Percentiles rank a stretch among this genome's conserved stretches.
These are phyloP conservation scores for Chlorospingus semifuscus DNA, from an alignment of 2,797 vertebrate genomes.

Conservation along the genomic window DNA sequence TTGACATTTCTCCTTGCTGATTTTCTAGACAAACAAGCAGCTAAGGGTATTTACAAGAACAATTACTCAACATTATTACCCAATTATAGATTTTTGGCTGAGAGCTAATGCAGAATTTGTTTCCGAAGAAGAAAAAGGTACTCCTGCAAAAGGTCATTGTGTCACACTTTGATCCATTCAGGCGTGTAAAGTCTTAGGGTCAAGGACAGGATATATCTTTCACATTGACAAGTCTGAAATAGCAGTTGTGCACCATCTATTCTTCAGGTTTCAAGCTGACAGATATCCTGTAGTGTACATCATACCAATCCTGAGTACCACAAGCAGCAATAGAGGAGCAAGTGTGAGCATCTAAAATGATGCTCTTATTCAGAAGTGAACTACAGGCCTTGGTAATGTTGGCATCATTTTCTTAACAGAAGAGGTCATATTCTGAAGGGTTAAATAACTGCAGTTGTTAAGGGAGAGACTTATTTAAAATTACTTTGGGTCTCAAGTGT, in stretches of 20 bases:
- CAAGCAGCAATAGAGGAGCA: neutral
- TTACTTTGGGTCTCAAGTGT: neutral
- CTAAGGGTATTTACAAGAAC: neutral
- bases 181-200: neutral
- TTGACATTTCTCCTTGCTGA: neutral
- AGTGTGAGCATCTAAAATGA: neutral
- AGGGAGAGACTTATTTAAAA: neutral
- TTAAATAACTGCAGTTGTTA: neutral
- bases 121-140: neutral
- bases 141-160: neutral
- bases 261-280: neutral
- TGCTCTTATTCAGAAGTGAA: neutral
- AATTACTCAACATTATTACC: neutral
- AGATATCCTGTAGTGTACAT: neutral
- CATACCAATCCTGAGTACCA: neutral
- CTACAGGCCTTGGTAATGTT: neutral
- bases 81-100: neutral
- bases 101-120: neutral
- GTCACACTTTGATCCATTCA: neutral
- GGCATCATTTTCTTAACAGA: neutral
- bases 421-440: neutral
- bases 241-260: neutral
- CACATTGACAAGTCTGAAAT: neutral
- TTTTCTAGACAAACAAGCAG: neutral
- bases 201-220: neutral